These are phyloP conservation scores for Trichogramma pretiosum DNA, from an alignment of 1,140 invertebrate species.

Conservation along the genomic window DNA sequence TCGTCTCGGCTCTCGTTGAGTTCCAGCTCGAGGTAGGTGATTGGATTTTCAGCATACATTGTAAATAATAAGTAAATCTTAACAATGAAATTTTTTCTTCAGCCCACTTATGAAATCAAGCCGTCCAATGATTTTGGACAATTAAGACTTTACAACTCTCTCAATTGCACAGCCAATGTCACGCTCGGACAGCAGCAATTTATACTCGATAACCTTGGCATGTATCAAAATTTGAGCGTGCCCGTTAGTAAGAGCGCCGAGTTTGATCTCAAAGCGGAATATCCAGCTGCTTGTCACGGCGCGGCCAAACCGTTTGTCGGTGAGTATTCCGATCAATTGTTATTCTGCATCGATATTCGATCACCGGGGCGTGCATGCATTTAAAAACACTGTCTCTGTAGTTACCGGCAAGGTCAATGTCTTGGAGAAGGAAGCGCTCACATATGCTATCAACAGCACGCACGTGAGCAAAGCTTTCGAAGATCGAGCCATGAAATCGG, in stretches of 20 bases:
- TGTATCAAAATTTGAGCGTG: constrained; percentile 33
- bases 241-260: not conserved
- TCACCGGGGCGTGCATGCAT: no score
- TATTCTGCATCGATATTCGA: no score
- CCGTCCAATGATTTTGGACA: constrained; percentile 53
- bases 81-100: constrained; percentile 24
- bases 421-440: no score
- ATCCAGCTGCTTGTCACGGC: no score
- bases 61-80: not conserved
- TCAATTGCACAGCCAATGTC: constrained; percentile 35
- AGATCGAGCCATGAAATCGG: no score
- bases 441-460: no score
- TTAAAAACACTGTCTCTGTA: no score
- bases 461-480: no score
- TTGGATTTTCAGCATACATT: not conserved
- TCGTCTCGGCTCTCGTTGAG: constrained; percentile 81
- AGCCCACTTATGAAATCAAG: constrained; percentile 59
- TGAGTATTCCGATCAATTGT: no score
- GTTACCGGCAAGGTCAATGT: no score
- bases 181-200: constrained; percentile 5
- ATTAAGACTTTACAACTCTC: constrained; percentile 62
- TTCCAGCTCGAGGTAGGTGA: constrained; percentile 59
- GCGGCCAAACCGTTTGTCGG: no score
- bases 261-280: constrained; percentile 2
- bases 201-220: constrained; percentile 24